Base-by-base conservation (phyloP, 2,113 vertebrate genomes). In the Rallus limicola region DNA sequence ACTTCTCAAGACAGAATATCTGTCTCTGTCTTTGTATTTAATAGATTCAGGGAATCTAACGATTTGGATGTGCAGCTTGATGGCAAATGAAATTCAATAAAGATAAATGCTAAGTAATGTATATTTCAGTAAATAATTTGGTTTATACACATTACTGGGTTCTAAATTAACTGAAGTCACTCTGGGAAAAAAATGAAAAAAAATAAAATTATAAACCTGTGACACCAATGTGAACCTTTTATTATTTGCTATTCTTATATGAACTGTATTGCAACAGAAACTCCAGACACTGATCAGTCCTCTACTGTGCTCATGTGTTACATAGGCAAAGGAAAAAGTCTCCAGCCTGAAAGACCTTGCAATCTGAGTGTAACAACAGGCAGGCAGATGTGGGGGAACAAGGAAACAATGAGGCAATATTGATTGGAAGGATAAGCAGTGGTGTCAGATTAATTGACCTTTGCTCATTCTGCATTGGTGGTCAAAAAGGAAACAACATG, bases 381-480 rank as follows among this genome's bases (percentile, higher is more conserved):
- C 18, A 83, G 52, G 76, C 90, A 93, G 69, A 91, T 95, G 90
- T 68, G 38, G 25, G 33, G 63, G 83, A 78, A 86, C 88, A 94
- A 79, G 95, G 77, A 92, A 96, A 91, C 86, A 95, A 89, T 82
- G 53, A 89, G 62, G 67, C 65, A 94, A 48, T 96, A 96, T 96
- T 79, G 95, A 88, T 94, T 6, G 24, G 68, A 71, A 94, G 65
- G 64, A 75, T 90, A 96, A 96, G 88, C 93, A 94, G 65, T 36
- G 60, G 93, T 96, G 90, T 96, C 91, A 89, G 80, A 69, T 95
- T 94, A 96, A 96, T 89, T 95, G 95, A 96, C 93, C 95, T 97
- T 92, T 93, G 88, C 65, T 82, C 88, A 84, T 75, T 89, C 81
- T 93, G 60, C 83, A 82, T 36, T 95, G 90, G 93, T 95, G 92